Percentiles rank a stretch among this genome's conserved stretches.
These are phyloP conservation scores for Dromiciops gliroides DNA, from an alignment of 2,113 vertebrate species.

Conservation along the genomic window DNA sequence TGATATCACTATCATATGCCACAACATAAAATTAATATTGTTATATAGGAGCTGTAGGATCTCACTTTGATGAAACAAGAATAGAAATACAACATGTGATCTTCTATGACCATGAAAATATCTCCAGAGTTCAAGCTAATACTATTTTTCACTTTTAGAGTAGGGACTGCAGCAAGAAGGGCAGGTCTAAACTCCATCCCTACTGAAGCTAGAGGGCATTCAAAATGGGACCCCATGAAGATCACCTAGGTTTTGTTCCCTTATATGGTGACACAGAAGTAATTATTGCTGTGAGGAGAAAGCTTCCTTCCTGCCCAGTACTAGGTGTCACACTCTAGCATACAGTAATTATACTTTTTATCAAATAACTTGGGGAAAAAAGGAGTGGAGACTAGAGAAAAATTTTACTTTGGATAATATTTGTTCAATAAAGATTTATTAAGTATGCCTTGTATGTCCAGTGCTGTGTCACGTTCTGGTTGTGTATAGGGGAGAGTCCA, in stretches of 20 bases:
- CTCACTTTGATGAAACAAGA: background rate
- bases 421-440: background rate
- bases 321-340: no score
- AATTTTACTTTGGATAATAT: background rate
- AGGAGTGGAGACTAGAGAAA: background rate
- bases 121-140: background rate
- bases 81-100: background rate
- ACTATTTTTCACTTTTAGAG: background rate
- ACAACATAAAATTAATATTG: background rate
- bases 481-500: no score
- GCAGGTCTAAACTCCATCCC: background rate
- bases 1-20: background rate
- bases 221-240: background rate
- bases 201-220: background rate
- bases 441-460: background rate
- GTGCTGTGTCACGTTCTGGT: background rate
- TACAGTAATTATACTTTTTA: background rate
- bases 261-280: no score
- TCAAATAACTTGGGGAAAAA: background rate
- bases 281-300: no score
- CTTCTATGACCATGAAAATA: background rate
- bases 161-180: background rate
- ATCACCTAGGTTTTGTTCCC: no score
- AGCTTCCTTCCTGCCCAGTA: no score
- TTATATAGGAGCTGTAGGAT: background rate